Base-by-base conservation (phyloP, 2,113 vertebrate genomes). In the Arothron firmamentum region DNA sequence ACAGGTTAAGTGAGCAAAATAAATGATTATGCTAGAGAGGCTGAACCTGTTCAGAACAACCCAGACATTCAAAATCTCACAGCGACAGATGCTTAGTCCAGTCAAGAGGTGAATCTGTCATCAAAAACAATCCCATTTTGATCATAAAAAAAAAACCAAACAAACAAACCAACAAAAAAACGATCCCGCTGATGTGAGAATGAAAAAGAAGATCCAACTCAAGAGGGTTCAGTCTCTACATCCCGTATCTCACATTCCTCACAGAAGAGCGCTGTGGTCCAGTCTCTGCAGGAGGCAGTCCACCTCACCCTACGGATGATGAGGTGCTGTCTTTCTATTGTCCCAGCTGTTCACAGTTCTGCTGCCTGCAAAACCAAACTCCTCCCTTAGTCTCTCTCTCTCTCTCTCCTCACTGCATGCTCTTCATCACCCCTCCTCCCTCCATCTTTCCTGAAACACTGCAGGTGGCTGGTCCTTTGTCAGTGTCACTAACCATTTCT, bases 401-500 rank as follows among this genome's bases (percentile, higher is more conserved):
- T 50, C 38, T 23, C 56, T 19, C 64, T 17, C 56, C 63, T 69
- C 72, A 8, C 25, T 70, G 52, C 62, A 60, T 41, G 17, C 38
- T 1, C 45, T 73, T 52, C 53, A 21, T 56, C 70, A 7, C 64
- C 51, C 64, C 38, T 64, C 18, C 52, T 23, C 50, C 11, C 72
- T 59, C 62, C 6, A 49, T 34, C 62, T 62, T 70, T 59, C 64
- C 61, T 79, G 62, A 79, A 74, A 72, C 79, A 86, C 83, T 85
- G 85, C 81, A 82, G 79, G 82, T 80, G 74, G 84, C 77, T 76
- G 74, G 60, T 83, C 72, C 47, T 84, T 80, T 80, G 67, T 88
- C 62, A 62, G 62, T 51, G 73, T 15, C 34, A 67, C 62, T 66
- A 60, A 56, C 65, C 7, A 6, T 45, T 47, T 49, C 56, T 21